Conservation (phyloP, 2,797 vertebrate genomes). For the Tadarida brasiliensis region DNA sequence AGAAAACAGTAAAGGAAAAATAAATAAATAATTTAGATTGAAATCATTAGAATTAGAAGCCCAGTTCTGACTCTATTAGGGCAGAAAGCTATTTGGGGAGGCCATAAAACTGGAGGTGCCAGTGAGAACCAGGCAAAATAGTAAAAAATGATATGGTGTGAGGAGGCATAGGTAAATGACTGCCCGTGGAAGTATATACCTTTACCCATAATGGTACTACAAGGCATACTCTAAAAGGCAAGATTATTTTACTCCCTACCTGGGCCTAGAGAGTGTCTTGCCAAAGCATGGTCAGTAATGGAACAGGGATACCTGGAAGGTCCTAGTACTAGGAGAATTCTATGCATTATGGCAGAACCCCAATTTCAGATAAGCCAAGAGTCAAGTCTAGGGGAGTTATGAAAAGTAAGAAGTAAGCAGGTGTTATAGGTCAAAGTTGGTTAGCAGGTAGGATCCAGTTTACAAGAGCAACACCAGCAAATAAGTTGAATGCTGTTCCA, state of each 20-base stretch:
- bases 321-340: background rate
- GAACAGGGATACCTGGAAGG: background rate
- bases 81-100: background rate
- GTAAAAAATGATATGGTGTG: background rate
- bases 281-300: background rate
- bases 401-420: background rate
- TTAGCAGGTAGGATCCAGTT: background rate
- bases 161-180: background rate
- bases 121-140: background rate
- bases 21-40: constrained; percentile 9
- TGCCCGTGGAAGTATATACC: background rate
- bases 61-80: background rate
- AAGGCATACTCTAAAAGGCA: background rate
- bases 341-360: background rate
- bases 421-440: background rate
- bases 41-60: background rate
- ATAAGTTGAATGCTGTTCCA: background rate
- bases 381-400: background rate
- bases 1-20: background rate
- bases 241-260: background rate
- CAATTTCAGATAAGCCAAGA: background rate
- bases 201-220: background rate
- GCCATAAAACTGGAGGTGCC: background rate
- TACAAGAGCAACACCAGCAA: background rate
- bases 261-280: background rate